phyloP scores from a whole-genome alignment of 2,113 vertebrate species.

The Kobus ellipsiprymnus region DNA sequence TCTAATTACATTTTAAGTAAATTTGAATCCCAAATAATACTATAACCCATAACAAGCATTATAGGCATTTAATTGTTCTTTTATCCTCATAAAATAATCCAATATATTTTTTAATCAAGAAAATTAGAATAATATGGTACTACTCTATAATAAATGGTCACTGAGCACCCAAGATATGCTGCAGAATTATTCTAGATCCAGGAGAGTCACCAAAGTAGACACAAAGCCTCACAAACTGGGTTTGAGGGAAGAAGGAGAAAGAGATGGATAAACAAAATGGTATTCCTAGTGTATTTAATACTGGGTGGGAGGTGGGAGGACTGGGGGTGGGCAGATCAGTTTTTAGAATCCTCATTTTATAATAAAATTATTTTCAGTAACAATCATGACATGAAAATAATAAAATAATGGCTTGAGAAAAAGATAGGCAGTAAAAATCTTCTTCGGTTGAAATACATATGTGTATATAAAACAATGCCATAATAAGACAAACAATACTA shows the following conservation, averaged over 20 bases:
- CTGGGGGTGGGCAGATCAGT: background rate
- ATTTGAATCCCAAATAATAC: background rate
- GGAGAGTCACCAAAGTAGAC: background rate
- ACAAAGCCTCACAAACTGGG: background rate
- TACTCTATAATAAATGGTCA: background rate
- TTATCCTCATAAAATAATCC: background rate
- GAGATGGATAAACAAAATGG: background rate
- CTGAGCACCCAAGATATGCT: background rate
- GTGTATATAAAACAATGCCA: background rate
- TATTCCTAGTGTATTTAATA: background rate
- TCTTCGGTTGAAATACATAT: background rate
- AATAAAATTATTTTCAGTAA: background rate
- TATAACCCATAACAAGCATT: background rate
- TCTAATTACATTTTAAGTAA: background rate
- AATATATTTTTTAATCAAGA: background rate
- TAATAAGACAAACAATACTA: background rate
- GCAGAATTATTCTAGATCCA: background rate
- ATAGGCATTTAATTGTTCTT: background rate
- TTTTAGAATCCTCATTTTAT: background rate
- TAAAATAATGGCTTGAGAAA: background rate
- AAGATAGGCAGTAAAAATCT: background rate
- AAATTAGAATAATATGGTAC: background rate
- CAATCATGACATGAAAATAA: background rate
- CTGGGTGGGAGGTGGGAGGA: fast-evolving
- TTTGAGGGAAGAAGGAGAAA: background rate